phyloP scores from a whole-genome alignment of 2,113 vertebrate species.

The Mus musculus region GRCm39 chr14:60423001-60423500 shows the following conservation, averaged over 20 bases:
- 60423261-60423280: neutral
- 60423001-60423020: no score
- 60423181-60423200: neutral
- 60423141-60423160: neutral
- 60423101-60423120: neutral
- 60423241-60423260: neutral
- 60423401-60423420: neutral
- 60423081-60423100: neutral
- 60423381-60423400: neutral
- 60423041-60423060: neutral
- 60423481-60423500: neutral
- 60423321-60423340: neutral
- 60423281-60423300: neutral
- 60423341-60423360: no score
- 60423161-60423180: neutral
- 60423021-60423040: no score
- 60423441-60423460: neutral
- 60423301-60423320: neutral
- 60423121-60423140: no score
- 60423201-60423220: neutral
- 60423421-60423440: neutral
- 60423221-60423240: neutral
- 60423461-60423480: neutral
- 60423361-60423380: neutral
- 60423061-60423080: neutral